Evolutionary conservation across 2,888 invertebrate species (phyloP).

Genomic region (Tolmerus cingulatus): DNA sequence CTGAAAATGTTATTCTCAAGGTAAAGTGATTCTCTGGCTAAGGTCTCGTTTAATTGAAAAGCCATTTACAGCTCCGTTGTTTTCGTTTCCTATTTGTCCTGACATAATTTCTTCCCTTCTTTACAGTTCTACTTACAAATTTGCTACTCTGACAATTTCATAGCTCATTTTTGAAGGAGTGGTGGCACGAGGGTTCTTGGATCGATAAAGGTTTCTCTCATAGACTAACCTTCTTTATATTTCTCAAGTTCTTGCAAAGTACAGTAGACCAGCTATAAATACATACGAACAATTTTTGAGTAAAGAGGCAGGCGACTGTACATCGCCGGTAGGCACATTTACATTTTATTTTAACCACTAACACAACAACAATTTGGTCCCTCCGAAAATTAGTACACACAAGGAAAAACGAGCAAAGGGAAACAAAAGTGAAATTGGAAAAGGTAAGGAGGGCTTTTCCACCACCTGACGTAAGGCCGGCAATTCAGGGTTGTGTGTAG

Average conservation of each 20-base stretch:
- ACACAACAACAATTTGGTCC: neutral
- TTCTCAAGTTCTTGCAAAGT: neutral
- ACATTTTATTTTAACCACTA: conserved; percentile 16
- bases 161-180: neutral
- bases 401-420: neutral
- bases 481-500: neutral
- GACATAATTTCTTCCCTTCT: conserved; percentile 20
- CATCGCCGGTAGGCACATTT: neutral
- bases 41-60: conserved; percentile 27
- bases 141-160: conserved; percentile 28
- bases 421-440: conserved; percentile 20
- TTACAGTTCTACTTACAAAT: conserved; percentile 1
- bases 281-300: neutral
- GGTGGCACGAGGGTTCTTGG: neutral
- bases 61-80: conserved; percentile 40
- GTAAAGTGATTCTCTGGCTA: conserved; percentile 13
- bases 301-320: neutral
- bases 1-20: neutral
- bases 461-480: neutral
- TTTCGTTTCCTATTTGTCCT: conserved; percentile 48
- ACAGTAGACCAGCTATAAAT: conserved; percentile 2
- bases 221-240: neutral
- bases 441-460: neutral
- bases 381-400: neutral
- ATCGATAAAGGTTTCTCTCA: conserved; percentile 19